A percentile compares a stretch with the other conserved stretches of the same genome.
These are phyloP conservation scores for Catostomus latipinnis DNA, from an alignment of 2,797 vertebrate species.

Conservation along the genomic window DNA sequence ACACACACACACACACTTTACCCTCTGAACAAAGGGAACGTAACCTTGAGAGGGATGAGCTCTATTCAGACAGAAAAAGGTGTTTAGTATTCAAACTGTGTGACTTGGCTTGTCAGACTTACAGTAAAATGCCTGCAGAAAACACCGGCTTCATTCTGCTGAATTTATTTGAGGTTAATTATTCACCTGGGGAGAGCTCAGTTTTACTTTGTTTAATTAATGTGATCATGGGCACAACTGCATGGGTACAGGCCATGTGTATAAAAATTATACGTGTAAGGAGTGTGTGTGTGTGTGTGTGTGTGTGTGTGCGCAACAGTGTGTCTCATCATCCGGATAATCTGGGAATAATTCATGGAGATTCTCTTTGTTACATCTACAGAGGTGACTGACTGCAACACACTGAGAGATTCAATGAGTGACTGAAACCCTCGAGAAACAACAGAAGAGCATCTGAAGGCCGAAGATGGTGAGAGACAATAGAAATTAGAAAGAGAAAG, in stretches of 20 bases:
- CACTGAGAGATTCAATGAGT: constrained; percentile 73
- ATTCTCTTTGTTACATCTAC: constrained; percentile 75
- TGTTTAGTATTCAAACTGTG: constrained; percentile 55
- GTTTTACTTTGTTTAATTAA: constrained; percentile 8
- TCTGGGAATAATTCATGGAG: constrained; percentile 78
- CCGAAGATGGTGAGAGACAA: constrained; percentile 75
- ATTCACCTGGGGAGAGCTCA: constrained; percentile 21
- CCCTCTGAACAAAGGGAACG: constrained; percentile 42
- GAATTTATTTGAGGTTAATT: constrained; percentile 20
- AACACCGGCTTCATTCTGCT: background rate
- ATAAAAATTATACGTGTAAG: background rate
- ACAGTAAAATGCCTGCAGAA: constrained; percentile 18
- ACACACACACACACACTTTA: constrained; percentile 20
- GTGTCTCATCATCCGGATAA: constrained; percentile 63
- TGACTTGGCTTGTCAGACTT: constrained; percentile 17
- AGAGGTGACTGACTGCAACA: constrained; percentile 68
- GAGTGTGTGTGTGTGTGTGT: constrained; percentile 20
- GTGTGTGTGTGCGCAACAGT: constrained; percentile 8
- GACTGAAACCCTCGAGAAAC: constrained; percentile 76
- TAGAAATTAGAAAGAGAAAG: constrained; percentile 69
- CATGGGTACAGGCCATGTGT: background rate
- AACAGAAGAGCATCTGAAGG: constrained; percentile 45
- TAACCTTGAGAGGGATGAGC: constrained; percentile 52
- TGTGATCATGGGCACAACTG: background rate
- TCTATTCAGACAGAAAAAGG: constrained; percentile 34